These are phyloP conservation scores for Netelia fuscicornis DNA, from an alignment of 2,888 invertebrate species.

Conservation along the genomic window DNA sequence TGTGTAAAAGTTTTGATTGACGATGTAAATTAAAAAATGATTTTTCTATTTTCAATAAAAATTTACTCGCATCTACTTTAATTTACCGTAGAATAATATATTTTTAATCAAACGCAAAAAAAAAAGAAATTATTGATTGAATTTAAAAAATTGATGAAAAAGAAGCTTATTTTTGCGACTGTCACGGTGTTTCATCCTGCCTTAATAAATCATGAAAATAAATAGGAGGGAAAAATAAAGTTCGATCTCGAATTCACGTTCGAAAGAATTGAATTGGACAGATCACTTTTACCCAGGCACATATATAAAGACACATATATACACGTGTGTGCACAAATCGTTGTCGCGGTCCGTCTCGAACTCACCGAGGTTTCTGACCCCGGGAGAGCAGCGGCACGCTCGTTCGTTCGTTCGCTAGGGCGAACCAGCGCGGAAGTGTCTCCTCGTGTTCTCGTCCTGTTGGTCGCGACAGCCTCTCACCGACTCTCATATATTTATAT, in stretches of 20 bases:
- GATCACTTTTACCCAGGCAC: constrained; percentile 7
- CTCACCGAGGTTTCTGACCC: constrained; percentile 65
- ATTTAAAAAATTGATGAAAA: too few species aligned
- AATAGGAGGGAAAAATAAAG: neutral
- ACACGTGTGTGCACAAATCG: constrained; percentile 30
- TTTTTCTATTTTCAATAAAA: too few species aligned
- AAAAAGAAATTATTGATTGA: too few species aligned
- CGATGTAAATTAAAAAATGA: too few species aligned
- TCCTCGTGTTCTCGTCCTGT: constrained; percentile 62
- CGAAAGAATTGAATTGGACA: constrained; percentile 40
- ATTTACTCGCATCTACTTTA: too few species aligned
- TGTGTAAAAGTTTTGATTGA: too few species aligned
- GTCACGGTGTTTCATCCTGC: too few species aligned
- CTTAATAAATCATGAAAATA: neutral
- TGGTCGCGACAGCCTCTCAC: constrained; percentile 21
- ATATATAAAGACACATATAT: neutral
- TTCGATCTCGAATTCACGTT: constrained; percentile 46
- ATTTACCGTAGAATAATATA: too few species aligned
- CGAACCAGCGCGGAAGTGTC: constrained; percentile 62
- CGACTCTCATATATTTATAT: neutral
- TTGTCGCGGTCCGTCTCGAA: constrained; percentile 37
- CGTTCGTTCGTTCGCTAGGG: constrained; percentile 54
- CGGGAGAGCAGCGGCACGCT: constrained; percentile 36
- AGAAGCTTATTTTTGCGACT: too few species aligned
- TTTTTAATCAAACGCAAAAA: too few species aligned